Evolutionary conservation across 1,140 invertebrate species (phyloP).

Genomic region (Tetragonula clypearis): DNA sequence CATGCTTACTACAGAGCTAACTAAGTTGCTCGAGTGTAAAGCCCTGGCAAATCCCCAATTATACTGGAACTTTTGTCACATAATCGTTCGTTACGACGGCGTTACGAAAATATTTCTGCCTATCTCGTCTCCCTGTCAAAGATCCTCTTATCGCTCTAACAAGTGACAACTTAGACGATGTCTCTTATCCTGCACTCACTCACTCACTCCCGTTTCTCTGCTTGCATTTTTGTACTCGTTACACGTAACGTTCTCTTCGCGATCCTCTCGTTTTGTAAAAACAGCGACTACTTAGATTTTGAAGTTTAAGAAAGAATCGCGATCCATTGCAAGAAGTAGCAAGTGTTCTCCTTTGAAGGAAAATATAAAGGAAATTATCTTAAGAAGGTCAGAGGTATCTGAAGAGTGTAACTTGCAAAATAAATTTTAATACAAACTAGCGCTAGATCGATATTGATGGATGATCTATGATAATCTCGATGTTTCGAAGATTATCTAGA

Average conservation of each 20-base stretch:
- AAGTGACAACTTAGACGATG: constrained; percentile 35
- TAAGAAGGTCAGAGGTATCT: background rate
- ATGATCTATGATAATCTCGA: no score
- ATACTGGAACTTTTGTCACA: constrained; percentile 48
- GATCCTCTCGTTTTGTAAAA: background rate
- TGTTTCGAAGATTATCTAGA: no score
- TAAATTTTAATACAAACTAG: background rate
- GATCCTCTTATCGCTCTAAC: constrained; percentile 36
- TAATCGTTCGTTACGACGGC: constrained; percentile 48
- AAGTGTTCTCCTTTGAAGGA: background rate
- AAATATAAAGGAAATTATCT: background rate
- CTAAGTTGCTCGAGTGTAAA: constrained; percentile 44
- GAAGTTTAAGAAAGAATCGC: background rate
- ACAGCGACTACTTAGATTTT: background rate
- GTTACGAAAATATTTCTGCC: constrained; percentile 31
- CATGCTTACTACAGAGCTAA: constrained; percentile 24
- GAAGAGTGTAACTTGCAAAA: background rate
- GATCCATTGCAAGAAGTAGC: background rate
- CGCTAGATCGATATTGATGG: no score
- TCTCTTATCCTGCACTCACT: constrained; percentile 16
- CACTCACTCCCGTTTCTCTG: background rate
- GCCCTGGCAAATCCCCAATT: constrained; percentile 55
- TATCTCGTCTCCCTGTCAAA: constrained; percentile 17
- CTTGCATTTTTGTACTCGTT: background rate
- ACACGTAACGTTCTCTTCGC: background rate